phyloP scores from a whole-genome alignment of 2,888 invertebrate species.

The Idaea dimidiata region DNA sequence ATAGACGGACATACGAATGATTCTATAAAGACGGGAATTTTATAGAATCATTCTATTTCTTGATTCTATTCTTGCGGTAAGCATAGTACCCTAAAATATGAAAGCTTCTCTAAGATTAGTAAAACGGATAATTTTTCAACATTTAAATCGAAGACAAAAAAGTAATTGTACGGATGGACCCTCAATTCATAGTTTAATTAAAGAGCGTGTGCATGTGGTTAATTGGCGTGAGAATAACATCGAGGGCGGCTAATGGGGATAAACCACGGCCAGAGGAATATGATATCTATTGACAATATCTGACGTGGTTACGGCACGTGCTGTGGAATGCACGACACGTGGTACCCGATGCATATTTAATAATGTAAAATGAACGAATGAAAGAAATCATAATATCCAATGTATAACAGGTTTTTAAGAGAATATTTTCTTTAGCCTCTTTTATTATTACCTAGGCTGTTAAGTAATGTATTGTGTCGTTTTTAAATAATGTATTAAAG shows the following conservation, averaged over 20 bases:
- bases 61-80: too few relatives aligned
- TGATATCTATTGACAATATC: slow-evolving; percentile 30
- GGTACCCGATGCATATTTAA: slow-evolving; percentile 9
- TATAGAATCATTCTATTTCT: too few relatives aligned
- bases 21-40: too few relatives aligned
- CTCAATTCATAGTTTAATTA: slow-evolving; percentile 43
- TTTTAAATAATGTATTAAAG: too few relatives aligned
- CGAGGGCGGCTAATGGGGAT: slow-evolving; percentile 29
- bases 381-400: slow-evolving; percentile 17
- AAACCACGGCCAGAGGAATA: slow-evolving; percentile 29
- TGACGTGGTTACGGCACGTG: slow-evolving; percentile 1
- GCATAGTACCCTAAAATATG: too few relatives aligned
- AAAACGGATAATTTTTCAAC: not conserved
- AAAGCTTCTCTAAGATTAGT: not conserved
- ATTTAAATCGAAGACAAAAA: not conserved
- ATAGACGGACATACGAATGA: too few relatives aligned
- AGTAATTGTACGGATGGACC: slow-evolving; percentile 12
- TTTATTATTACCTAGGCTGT: too few relatives aligned
- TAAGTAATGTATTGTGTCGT: too few relatives aligned
- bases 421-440: too few relatives aligned
- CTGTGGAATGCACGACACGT: slow-evolving; percentile 2
- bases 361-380: slow-evolving; percentile 3
- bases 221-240: slow-evolving; percentile 45
- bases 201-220: slow-evolving; percentile 46
- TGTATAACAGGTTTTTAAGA: not conserved